Base-by-base conservation (phyloP, 2,113 vertebrate genomes). In the Myxocyprinus asiaticus region DNA sequence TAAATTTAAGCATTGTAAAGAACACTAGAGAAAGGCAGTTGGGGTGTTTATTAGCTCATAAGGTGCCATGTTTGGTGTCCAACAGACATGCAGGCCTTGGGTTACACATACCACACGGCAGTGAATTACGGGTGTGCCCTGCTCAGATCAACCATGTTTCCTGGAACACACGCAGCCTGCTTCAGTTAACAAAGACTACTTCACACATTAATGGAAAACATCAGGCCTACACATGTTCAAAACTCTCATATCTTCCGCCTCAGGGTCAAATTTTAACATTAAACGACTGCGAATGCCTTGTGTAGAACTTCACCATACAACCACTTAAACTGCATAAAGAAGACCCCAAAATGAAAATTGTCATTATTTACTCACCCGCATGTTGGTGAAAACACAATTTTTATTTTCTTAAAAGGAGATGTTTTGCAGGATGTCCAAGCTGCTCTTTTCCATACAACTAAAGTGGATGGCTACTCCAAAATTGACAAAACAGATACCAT, bases 161-260 rank as follows among this genome's bases (percentile, higher is more conserved):
- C 50, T 53, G 8, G 50, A 51, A 72, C 50, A 47, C 70, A 48
- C 17, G n/a, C 6, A 4, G 9, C 70, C 9, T 22, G 42, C 70
- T 48, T 43, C 43, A 45, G 33, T 43, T 15, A 48, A 59, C 44
- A 61, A 62, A 62, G 58, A 48, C 45, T n/a, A 5, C 71, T 48
- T 33, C 22, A 33, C 9, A 73, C 15, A 11, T 6, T 33, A 33
- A 15, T 42, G 9, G 69, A 72, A 73, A 45, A 47, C 55, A 33
- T 9, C 58, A 63, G 58, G 58, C 71, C 71, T 11, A 8, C 45
- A 9, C 72, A 50, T 22, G 45, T 62, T 62, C 22, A 63, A 74
- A 74, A 63, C 59, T 42, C 15, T 42, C 45, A 3, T 0, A 12
- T 50, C 58, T 74, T 4, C 14, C 5, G 17, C 72, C 72, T 74